These are phyloP conservation scores for Ctenomys sociabilis DNA, from an alignment of 2,113 vertebrate genomes.

Conservation along the genomic window DNA sequence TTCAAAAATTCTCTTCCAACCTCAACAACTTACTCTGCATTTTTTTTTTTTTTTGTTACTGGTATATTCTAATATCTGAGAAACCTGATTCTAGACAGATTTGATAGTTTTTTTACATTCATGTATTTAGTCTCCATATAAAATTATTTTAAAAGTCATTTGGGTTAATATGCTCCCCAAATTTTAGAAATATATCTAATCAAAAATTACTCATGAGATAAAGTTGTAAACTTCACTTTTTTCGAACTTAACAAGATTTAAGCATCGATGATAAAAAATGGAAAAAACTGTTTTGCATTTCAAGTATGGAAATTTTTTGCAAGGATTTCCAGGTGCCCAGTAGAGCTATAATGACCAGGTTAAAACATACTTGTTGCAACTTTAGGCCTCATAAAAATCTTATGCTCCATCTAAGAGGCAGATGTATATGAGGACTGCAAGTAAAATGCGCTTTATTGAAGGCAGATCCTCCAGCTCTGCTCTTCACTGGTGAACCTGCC, in stretches of 20 bases:
- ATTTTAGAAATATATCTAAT: background rate
- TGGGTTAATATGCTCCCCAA: background rate
- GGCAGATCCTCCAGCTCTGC: slow-evolving; percentile 72
- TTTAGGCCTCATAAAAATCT: slow-evolving; percentile 79
- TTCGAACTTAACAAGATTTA: background rate
- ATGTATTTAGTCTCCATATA: slow-evolving; percentile 31
- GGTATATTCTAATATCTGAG: background rate
- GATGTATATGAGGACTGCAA: slow-evolving; percentile 73
- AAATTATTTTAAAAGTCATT: background rate
- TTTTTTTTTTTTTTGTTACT: background rate
- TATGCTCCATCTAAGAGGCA: slow-evolving; percentile 82
- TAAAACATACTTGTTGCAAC: slow-evolving; percentile 68
- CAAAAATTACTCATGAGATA: background rate
- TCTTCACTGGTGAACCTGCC: slow-evolving; percentile 60
- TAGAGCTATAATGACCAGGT: background rate
- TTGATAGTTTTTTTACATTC: background rate
- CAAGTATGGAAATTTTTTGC: background rate
- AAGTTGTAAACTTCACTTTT: slow-evolving; percentile 14
- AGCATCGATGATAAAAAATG: background rate
- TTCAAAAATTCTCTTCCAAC: background rate
- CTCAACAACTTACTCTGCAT: background rate
- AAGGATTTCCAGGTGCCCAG: background rate
- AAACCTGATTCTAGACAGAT: background rate
- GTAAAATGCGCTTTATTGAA: slow-evolving; percentile 71
- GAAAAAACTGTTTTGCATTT: background rate